These are phyloP conservation scores for Hydrozoanthus gracilis DNA, from an alignment of 92 coral and sea anemone genomes.

Conservation along the genomic window DNA sequence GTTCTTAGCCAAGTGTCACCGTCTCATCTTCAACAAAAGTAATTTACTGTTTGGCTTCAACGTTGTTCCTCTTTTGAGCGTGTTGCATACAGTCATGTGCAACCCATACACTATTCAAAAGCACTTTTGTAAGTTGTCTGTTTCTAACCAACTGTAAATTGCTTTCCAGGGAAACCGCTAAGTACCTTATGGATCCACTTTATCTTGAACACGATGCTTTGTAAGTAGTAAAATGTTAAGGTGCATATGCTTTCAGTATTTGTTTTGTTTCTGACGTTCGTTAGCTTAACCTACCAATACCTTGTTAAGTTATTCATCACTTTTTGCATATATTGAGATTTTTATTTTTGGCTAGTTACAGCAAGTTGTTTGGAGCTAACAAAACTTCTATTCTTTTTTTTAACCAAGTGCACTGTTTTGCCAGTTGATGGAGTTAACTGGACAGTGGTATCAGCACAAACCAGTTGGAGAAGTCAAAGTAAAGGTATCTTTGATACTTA, in stretches of 20 bases:
- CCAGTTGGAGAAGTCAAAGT: conserved; percentile 39
- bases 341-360: too few relatives aligned
- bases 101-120: background rate
- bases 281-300: too few relatives aligned
- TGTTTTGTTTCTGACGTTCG: too few relatives aligned
- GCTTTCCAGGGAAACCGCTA: conserved; percentile 63
- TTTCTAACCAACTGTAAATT: background rate
- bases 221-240: conserved; percentile 65
- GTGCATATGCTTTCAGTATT: too few relatives aligned
- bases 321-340: too few relatives aligned
- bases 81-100: background rate
- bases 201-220: conserved; percentile 94
- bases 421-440: conserved; percentile 94
- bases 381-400: background rate
- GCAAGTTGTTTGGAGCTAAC: too few relatives aligned
- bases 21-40: too few relatives aligned
- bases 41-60: too few relatives aligned
- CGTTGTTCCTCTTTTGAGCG: background rate
- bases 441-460: conserved; percentile 88
- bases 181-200: conserved; percentile 78
- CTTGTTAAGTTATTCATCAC: too few relatives aligned
- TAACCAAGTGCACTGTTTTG: conserved; percentile 78
- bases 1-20: too few relatives aligned
- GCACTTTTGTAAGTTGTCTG: background rate
- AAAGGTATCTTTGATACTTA: background rate